Evolutionary conservation across 2,113 vertebrate genomes (phyloP), one percentile per base, ranked within the genome.

Genomic region (Madoqua kirkii): DNA sequence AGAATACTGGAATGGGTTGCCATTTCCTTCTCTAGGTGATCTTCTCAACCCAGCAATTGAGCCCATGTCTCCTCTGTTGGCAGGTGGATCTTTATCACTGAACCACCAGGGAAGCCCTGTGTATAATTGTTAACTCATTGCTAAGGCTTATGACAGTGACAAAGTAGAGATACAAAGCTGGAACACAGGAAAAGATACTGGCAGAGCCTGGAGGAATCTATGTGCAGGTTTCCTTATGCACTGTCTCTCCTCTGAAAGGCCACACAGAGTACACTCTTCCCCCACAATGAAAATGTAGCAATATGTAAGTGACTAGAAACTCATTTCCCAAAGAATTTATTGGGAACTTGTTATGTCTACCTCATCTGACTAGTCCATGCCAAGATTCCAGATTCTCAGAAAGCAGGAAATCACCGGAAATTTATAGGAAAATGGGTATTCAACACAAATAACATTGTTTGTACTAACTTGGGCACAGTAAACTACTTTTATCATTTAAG

Each of bases 401-500:
- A 87, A 88, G 19, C 62, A 62, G 78, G 78, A 93, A 89, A 76
- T 15, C 50, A 67, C 29, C 8, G 7, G 50, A 84, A 84, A 55
- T 48, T 12, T 55, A 54, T 3, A 74, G 55, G 36, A 89, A 93
- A 96, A 48, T 52, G 89, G 50, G 3, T 84, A 13, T 83, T 94
- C 60, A 88, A 11, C 54, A 96, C 19, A 85, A 83, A 96, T 84
- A 15, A 84, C 11, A 62, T 95, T 96, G 10, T 79, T 95, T 94
- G 52, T 94, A 91, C 36, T 55, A 88, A 95, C 17, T 85, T 93
- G 78, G 59, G 31, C 81, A 76, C 3, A 89, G 59, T 85, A 94
- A 96, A 91, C 19, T 27, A n/a, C 48, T 48, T 84, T 94, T 89
- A 92, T 93, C 74, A 94, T 94, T 82, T 54, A 92, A 25, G n/a